These are phyloP conservation scores for Hippoglossus stenolepis DNA, from an alignment of 2,113 vertebrate genomes.

Conservation along the genomic window DNA sequence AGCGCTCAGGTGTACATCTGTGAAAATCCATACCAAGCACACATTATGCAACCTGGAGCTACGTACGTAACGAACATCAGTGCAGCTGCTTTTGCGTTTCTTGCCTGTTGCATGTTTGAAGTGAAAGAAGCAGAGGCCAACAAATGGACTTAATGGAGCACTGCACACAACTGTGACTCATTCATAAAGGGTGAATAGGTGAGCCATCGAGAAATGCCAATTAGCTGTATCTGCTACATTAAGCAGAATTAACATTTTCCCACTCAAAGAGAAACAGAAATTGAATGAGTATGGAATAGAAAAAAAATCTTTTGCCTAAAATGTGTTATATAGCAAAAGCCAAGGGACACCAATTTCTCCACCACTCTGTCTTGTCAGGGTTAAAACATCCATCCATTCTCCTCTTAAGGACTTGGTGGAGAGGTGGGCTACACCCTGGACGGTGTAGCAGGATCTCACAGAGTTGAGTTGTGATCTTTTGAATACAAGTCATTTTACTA, in stretches of 20 bases:
- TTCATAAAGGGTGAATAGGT: background rate
- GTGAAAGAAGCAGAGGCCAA: background rate
- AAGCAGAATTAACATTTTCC: background rate
- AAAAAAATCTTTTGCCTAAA: too few species aligned
- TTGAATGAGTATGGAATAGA: background rate
- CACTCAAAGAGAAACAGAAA: background rate
- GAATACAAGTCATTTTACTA: background rate
- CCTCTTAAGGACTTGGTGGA: too few species aligned
- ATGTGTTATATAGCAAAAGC: too few species aligned
- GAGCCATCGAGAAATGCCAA: background rate
- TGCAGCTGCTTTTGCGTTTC: constrained; percentile 7
- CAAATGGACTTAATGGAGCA: background rate
- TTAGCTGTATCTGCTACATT: background rate
- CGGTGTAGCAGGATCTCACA: background rate
- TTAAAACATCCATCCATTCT: too few species aligned
- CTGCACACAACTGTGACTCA: background rate
- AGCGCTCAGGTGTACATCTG: constrained; percentile 38
- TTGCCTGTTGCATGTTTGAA: background rate
- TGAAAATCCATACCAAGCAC: constrained; percentile 16
- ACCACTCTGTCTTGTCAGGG: too few species aligned
- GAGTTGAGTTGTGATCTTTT: background rate
- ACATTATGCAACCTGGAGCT: constrained; percentile 32
- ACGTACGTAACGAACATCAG: constrained; percentile 5
- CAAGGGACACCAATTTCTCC: too few species aligned
- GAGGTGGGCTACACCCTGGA: too few species aligned